Conservation (phyloP, 2,113 vertebrate species). For the Boleophthalmus pectinirostris region DNA sequence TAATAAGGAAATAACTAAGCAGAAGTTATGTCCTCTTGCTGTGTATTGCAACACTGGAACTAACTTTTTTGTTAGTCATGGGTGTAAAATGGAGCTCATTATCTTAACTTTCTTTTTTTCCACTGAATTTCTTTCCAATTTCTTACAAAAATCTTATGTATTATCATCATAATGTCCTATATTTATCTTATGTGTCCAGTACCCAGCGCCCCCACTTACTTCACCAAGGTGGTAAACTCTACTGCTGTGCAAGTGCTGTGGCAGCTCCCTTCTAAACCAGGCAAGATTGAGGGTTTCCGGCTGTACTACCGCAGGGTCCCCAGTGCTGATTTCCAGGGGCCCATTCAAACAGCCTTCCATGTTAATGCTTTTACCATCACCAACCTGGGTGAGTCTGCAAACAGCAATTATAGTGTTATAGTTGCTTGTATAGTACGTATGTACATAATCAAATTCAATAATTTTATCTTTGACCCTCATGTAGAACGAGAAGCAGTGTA, state of each 20-base stretch:
- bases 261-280: slow-evolving; percentile 72
- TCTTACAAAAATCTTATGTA: background rate
- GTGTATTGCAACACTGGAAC: too few species aligned
- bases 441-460: background rate
- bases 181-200: slow-evolving; percentile 45
- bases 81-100: too few species aligned
- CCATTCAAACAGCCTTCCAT: slow-evolving; percentile 63
- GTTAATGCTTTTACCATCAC: slow-evolving; percentile 68
- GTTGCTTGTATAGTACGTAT: background rate
- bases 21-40: background rate
- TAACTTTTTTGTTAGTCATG: too few species aligned
- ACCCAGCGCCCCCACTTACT: slow-evolving; percentile 72
- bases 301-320: slow-evolving; percentile 76
- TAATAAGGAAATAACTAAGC: background rate
- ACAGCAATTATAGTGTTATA: background rate
- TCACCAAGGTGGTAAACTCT: slow-evolving; percentile 73
- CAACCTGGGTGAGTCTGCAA: slow-evolving; percentile 66
- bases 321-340: slow-evolving; percentile 59
- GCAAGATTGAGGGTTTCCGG: slow-evolving; percentile 74
- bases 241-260: slow-evolving; percentile 75
- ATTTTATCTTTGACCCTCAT: background rate
- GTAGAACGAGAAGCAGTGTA: slow-evolving; percentile 70
- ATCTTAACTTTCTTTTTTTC: too few species aligned
- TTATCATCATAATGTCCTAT: background rate
- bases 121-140: too few species aligned